Percentiles rank a stretch among this genome's conserved stretches.
Conservation (phyloP, 2,888 invertebrate genomes). For the Megaustenia siamemsis region DNA sequence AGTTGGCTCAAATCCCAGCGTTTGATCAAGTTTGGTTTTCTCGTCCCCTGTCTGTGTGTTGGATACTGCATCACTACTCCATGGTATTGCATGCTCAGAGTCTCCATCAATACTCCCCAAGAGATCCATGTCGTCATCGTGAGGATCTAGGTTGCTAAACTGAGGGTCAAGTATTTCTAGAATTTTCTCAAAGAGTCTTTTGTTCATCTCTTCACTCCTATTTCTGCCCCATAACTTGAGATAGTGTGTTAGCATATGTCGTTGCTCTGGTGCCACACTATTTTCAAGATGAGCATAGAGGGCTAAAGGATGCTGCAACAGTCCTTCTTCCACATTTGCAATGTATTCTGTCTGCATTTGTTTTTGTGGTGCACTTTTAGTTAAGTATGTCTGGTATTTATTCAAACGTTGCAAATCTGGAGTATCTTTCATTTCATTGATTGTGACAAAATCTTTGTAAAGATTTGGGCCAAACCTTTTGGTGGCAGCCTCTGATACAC, state of each 20-base stretch:
- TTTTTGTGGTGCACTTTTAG: conserved; percentile 75
- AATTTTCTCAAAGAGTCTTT: conserved; percentile 77
- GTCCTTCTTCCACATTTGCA: conserved; percentile 78
- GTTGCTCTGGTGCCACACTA: conserved; percentile 75
- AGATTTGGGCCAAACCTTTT: conserved; percentile 76
- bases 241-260: not conserved
- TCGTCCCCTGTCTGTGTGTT: too few relatives aligned
- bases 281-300: conserved; percentile 80
- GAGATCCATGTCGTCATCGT: conserved; percentile 50
- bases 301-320: conserved; percentile 79
- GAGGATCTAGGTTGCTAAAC: conserved; percentile 75
- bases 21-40: not conserved
- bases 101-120: not conserved
- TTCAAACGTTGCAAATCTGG: conserved; percentile 71
- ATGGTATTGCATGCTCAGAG: too few relatives aligned
- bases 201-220: not conserved
- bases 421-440: conserved; percentile 72
- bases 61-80: too few relatives aligned
- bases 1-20: not conserved
- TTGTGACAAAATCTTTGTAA: conserved; percentile 69
- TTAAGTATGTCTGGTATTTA: conserved; percentile 78
- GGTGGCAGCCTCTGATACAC: conserved; percentile 73
- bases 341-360: conserved; percentile 78
- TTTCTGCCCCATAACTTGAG: not conserved
- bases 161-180: conserved; percentile 79